Evolutionary conservation across 2,797 vertebrate species (phyloP), one percentile per base, ranked within the genome.

Genomic region (Hippoglossus hippoglossus): DNA sequence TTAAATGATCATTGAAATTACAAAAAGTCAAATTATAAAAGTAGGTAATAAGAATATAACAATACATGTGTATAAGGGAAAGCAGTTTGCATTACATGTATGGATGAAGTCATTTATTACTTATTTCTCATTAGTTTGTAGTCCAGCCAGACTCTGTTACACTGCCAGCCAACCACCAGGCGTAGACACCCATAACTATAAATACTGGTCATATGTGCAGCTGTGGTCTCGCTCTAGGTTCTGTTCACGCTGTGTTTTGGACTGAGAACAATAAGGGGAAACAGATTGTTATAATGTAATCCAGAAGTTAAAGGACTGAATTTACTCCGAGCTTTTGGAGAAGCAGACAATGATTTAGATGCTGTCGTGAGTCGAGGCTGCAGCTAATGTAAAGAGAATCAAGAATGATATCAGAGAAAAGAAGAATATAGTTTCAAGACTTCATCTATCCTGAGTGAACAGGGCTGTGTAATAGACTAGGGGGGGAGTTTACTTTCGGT

Each of bases 91-190:
- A 31, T 31, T 31, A 5, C 26, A 31, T 53, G 28, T 67, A 50
- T 63, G 52, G 66, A 51, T 79, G 55, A 76, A 55, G 67, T 77
- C 60, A 77, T 77, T 22, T 39, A 39, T 6, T 72, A 24, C 0
- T 63, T 34, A 44, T 67, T 77, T 63, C 53, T 70, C 61, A 61
- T 72, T 75, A 68, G 53, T 72, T 62, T 75, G 21, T 39, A 13
- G 41, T 16, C 15, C 11, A 41, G 39, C 39, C 11, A 41, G 39
- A 12, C 36, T 62, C 41, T 49, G 28, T 46, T 39, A 11, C 36
- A 39, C 36, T 39, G 36, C 10, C 36, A 39, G 36, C 36, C 36
- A 39, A 39, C 36, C 10, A 13, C 36, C 36, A 13, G 36, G 36
- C 36, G 3, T 13, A 39, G 36, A 39, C 36, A 39, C 36, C 11